Evolutionary conservation across 2,113 vertebrate genomes (phyloP).

Genomic region (Spea multiplicata): DNA sequence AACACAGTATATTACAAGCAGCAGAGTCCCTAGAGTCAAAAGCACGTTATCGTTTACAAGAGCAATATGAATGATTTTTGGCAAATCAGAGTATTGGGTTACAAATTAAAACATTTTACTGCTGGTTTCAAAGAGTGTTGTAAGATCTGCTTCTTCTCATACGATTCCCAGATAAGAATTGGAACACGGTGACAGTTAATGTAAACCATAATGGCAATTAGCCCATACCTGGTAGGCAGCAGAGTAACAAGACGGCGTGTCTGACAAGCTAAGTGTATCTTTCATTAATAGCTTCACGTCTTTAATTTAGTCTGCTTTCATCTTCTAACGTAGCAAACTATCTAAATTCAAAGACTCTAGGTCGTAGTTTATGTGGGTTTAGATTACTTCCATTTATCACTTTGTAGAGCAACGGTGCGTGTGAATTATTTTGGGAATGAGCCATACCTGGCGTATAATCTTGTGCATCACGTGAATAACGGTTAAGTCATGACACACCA

Average conservation of each 20-base stretch:
- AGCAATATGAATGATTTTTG: neutral
- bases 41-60: no score
- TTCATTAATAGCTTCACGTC: conserved; percentile 21
- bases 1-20: no score
- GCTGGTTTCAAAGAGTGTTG: neutral
- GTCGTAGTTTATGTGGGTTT: conserved; percentile 7
- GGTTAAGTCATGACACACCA: no score
- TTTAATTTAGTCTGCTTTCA: conserved; percentile 33
- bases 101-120: neutral
- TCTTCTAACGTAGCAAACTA: conserved; percentile 30
- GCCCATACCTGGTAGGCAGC: conserved; percentile 6
- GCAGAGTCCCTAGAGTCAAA: no score
- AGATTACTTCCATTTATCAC: conserved; percentile 13
- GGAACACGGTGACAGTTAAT: neutral
- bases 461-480: no score
- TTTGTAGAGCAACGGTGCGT: neutral
- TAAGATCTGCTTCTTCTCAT: neutral
- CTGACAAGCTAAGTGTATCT: conserved; percentile 3
- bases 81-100: neutral
- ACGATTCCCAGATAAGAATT: neutral
- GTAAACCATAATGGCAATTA: conserved; percentile 27
- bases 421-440: no score
- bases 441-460: no score
- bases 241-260: neutral
- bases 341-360: conserved; percentile 16